Evolutionary conservation across 2,888 invertebrate genomes (phyloP), one percentile per base, ranked within the genome.

Genomic region (Drosophila cracens): DNA sequence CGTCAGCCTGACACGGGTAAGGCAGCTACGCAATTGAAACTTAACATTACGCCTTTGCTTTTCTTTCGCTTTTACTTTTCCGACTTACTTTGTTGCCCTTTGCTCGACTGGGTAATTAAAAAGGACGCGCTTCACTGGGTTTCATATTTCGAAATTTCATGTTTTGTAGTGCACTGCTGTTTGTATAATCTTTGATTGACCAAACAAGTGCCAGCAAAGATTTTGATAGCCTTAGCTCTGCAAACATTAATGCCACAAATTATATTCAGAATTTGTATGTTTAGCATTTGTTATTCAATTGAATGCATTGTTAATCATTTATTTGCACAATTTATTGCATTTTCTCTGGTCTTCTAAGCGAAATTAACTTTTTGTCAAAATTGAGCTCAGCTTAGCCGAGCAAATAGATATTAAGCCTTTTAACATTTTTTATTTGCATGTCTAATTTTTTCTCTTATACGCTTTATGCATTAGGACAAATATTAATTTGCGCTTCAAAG

Each of bases 401-500:
- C 63, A 79, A 79, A 79, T 67, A 77, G 52, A 46, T 27, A 58
- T 29, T 56, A 76, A 81, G 65, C 63, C 60, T 38, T 59, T 76
- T 40, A 66, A 51, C n/a, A 48, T 61, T 63, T 57, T 60, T 60
- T 36, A 64, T 64, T 57, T 51, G 25, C 38, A 56, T 21, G 40
- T 21, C 36, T 4, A 11, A 58, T 73, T 63, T 58, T 60, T 33
- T 56, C 16, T 38, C 8, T 38, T 21, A 51, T 31, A 6, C 33
- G 8, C 16, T 56, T 64, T 75, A 10, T 43, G 58, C 29, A 53
- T 62, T 52, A 51, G 51, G 52, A 40, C 60, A 88, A 83, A 81
- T 87, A 88, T 83, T 86, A 79, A 83, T 73, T 81, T 77, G 54
- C 60, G 72, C 70, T 70, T 74, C 27, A 74, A 61, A 87, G 71